phyloP scores from a whole-genome alignment of 2,888 invertebrate genomes.

The Xylota sylvarum region DNA sequence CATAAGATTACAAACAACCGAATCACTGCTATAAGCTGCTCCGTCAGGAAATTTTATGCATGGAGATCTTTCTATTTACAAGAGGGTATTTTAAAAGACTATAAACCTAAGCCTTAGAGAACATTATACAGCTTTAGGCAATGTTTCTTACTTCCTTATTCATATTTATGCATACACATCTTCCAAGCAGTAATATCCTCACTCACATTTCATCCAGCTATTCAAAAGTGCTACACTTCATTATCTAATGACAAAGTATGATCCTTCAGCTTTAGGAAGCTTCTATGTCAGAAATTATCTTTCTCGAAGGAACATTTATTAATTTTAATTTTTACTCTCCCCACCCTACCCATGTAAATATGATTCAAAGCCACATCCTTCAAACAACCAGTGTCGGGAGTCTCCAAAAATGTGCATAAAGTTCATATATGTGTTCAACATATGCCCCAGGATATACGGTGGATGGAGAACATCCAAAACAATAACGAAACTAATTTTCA shows the following conservation, averaged over 20 bases:
- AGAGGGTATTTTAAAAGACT: too few relatives aligned
- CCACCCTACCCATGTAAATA: not conserved
- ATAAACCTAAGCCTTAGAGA: too few relatives aligned
- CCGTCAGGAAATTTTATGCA: too few relatives aligned
- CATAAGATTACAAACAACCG: too few relatives aligned
- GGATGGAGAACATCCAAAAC: conserved; percentile 45
- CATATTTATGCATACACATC: too few relatives aligned
- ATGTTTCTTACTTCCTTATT: too few relatives aligned
- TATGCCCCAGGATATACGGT: conserved; percentile 17
- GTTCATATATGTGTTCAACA: conserved; percentile 5
- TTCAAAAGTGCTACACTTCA: conserved; percentile 17
- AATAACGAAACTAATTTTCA: conserved; percentile 69
- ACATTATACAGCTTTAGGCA: too few relatives aligned
- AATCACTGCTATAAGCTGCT: too few relatives aligned
- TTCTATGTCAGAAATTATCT: conserved; percentile 31
- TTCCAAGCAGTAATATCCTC: not conserved
- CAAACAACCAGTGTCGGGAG: not conserved
- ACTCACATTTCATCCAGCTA: not conserved
- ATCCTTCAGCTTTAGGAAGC: conserved; percentile 9
- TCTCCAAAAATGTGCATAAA: conserved; percentile 9
- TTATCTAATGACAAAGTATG: conserved; percentile 36
- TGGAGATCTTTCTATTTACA: too few relatives aligned
- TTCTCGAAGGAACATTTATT: conserved; percentile 26
- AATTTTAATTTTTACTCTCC: conserved; percentile 25
- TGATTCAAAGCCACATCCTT: not conserved